Conservation (phyloP, 2,888 invertebrate species). For the Microplitis manilae region DNA sequence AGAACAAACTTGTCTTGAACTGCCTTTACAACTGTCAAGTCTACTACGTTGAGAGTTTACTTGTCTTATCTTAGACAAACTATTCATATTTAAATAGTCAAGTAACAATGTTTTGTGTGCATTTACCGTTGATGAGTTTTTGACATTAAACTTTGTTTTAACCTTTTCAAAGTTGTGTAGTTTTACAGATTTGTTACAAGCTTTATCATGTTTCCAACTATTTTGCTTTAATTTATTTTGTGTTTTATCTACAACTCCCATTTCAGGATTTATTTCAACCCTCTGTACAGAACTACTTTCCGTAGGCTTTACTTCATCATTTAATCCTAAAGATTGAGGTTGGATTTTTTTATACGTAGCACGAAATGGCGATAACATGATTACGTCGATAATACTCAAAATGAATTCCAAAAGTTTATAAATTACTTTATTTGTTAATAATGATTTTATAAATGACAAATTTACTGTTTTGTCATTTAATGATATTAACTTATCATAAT, state of each 20-base stretch:
- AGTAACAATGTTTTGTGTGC: not conserved
- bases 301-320: too few species aligned
- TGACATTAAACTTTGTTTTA: not conserved
- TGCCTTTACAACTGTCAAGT: not conserved
- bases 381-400: too few species aligned
- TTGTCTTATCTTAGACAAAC: not conserved
- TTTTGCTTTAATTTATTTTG: not conserved
- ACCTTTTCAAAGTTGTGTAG: not conserved
- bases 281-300: too few species aligned
- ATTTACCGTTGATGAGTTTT: not conserved
- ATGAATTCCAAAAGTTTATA: too few species aligned
- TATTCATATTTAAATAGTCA: conserved; percentile 1
- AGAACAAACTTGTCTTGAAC: not conserved
- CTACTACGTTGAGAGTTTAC: not conserved
- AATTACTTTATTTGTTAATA: too few species aligned
- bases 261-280: not conserved
- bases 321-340: too few species aligned
- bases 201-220: not conserved
- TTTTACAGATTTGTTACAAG: not conserved
- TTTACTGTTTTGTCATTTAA: too few species aligned
- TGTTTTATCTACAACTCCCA: not conserved
- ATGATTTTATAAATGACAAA: too few species aligned
- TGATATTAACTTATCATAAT: too few species aligned
- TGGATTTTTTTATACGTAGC: too few species aligned
- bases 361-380: too few species aligned